Base-by-base conservation (phyloP, 2,888 invertebrate species). In the Yponomeuta malinellus region DNA sequence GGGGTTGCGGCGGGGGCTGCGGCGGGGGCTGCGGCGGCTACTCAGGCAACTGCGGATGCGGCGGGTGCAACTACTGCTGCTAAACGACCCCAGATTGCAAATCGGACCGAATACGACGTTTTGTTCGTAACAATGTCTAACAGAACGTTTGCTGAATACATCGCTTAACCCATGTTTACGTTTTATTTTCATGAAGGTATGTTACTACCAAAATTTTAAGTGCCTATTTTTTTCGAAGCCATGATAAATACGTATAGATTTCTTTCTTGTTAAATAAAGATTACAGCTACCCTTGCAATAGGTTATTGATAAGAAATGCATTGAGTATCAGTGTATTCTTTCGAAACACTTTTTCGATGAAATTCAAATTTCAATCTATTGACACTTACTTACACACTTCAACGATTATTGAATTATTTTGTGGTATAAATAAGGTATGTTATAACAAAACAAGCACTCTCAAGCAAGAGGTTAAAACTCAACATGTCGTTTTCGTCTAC, bases 21-120 rank as follows among this genome's bases (percentile, higher is more conserved):
- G 59, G 65, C 23, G 65, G 59, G n/a, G 59, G 72, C 23, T 72
- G 74, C 31, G 74, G 75, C 10, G 70, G 72, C 29, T 71, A 73
- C 1, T 72, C 74, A 8, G 6, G 33, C 31, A 29, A 31, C 23
- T 31, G 31, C 33, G 69, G 59, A 48, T 48, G n/a, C 48, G n/a
- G 31, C 43, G 43, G 43, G 43, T 43, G 43, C 33, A 33, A 33
- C 43, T 8, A 8, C 43, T 43, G 43, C 43, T 43, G 8, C 1
- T 43, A 43, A 43, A 43, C 43, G 43, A 43, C 43, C 8, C 43
- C 43, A 43, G 43, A 43, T 5, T 43, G 43, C 43, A 43, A 43
- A 8, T 43, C 43, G 43, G 43, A 43, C 43, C 43, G 43, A 43
- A 43, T 43, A 43, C 5, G 43, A 43, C 43, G 43, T 43, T 43